Evolutionary conservation across 2,113 vertebrate species (phyloP).

Genomic region (Anolis sagrei): DNA sequence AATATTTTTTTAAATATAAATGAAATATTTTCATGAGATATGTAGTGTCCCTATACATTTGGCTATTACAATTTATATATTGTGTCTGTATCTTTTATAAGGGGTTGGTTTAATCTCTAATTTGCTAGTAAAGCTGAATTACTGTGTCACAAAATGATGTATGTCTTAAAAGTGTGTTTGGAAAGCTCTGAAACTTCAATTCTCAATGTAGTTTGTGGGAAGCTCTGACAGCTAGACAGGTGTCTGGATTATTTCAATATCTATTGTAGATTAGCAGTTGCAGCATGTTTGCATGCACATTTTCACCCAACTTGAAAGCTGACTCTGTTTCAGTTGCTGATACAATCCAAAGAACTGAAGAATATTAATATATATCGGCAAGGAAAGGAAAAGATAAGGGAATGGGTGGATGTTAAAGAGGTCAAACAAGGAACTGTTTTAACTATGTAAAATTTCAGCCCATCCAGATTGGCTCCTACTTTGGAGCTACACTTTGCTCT

Average conservation of each 20-base stretch:
- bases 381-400: neutral
- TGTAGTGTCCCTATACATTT: too few relatives aligned
- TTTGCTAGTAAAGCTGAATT: too few relatives aligned
- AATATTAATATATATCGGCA: neutral
- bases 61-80: too few relatives aligned
- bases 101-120: too few relatives aligned
- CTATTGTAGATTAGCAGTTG: neutral
- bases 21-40: too few relatives aligned
- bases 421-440: neutral
- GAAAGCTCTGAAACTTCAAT: too few relatives aligned
- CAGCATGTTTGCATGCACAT: neutral
- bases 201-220: too few relatives aligned
- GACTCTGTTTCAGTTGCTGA: neutral
- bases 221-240: neutral
- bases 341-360: neutral
- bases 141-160: too few relatives aligned
- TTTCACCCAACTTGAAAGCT: neutral
- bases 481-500: constrained; percentile 68
- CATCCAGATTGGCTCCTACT: constrained; percentile 72
- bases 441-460: neutral
- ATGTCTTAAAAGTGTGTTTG: too few relatives aligned
- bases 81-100: too few relatives aligned
- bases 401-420: neutral
- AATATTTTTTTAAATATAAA: too few relatives aligned
- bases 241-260: neutral